Evolutionary conservation across 2,888 invertebrate genomes (phyloP).

Genomic region (Melinaea marsaeus): DNA sequence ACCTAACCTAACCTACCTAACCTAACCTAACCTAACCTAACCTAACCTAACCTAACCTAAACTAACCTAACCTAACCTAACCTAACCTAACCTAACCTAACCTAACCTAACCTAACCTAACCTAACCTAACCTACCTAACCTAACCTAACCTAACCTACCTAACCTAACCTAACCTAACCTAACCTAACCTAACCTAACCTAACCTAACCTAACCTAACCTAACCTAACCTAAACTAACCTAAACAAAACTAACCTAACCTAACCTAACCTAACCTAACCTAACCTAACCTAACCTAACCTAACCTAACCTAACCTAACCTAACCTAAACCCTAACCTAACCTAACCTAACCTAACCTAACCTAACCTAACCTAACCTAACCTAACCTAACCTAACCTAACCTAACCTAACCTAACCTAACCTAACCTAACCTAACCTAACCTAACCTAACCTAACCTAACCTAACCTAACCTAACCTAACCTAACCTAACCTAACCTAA

Average conservation of each 20-base stretch:
- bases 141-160: too few species aligned
- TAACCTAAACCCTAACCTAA: slow-evolving; percentile 1
- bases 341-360: slow-evolving; percentile 1
- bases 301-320: slow-evolving; percentile 1
- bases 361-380: slow-evolving; percentile 1
- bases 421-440: slow-evolving; percentile 1
- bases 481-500: slow-evolving; percentile 1
- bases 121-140: too few species aligned
- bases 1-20: too few species aligned
- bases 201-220: too few species aligned
- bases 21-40: too few species aligned
- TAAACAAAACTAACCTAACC: neutral
- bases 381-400: slow-evolving; percentile 1
- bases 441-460: slow-evolving; percentile 1
- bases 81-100: too few species aligned
- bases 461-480: slow-evolving; percentile 1
- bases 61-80: too few species aligned
- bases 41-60: too few species aligned
- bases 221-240: too few species aligned
- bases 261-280: slow-evolving; percentile 1
- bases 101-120: too few species aligned
- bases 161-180: too few species aligned
- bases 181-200: too few species aligned
- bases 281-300: slow-evolving; percentile 1
- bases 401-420: slow-evolving; percentile 1